Conservation (phyloP, 2,888 invertebrate species). For the Eilema depressum region DNA sequence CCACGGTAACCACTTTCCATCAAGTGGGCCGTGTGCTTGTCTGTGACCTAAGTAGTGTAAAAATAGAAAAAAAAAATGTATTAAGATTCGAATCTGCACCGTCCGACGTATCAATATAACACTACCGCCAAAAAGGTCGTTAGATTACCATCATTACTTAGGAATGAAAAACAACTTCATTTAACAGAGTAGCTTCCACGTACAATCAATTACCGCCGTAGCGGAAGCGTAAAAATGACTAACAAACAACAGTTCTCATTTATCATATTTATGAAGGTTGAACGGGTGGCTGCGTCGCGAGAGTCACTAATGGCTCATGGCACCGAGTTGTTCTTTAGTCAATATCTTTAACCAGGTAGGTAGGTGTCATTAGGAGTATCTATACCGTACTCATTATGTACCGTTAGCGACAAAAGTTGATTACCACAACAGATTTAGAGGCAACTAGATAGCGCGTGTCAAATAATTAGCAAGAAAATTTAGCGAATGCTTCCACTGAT, state of each 20-base stretch:
- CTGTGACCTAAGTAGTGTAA: too few relatives aligned
- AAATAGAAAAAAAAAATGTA: too few relatives aligned
- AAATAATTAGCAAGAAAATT: too few relatives aligned
- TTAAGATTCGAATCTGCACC: neutral
- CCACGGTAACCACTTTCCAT: too few relatives aligned
- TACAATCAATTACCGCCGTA: neutral
- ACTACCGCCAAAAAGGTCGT: neutral
- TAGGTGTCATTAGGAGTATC: too few relatives aligned
- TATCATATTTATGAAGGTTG: slow-evolving; percentile 13
- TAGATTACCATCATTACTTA: neutral
- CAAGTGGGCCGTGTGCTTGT: too few relatives aligned
- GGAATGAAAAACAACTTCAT: neutral
- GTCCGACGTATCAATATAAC: neutral
- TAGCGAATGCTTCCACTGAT: too few relatives aligned
- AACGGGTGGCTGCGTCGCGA: slow-evolving; percentile 2
- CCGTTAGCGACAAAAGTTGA: too few relatives aligned
- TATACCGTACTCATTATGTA: too few relatives aligned
- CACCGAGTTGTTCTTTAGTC: slow-evolving; percentile 5
- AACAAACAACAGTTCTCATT: slow-evolving; percentile 14
- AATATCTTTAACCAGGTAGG: neutral
- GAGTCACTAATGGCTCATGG: slow-evolving; percentile 10
- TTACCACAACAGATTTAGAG: too few relatives aligned
- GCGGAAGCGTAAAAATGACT: slow-evolving; percentile 9
- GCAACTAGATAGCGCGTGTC: too few relatives aligned
- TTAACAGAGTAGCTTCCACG: neutral